Conservation (phyloP, 2,797 vertebrate genomes). For the Myiotriccus ornatus region DNA sequence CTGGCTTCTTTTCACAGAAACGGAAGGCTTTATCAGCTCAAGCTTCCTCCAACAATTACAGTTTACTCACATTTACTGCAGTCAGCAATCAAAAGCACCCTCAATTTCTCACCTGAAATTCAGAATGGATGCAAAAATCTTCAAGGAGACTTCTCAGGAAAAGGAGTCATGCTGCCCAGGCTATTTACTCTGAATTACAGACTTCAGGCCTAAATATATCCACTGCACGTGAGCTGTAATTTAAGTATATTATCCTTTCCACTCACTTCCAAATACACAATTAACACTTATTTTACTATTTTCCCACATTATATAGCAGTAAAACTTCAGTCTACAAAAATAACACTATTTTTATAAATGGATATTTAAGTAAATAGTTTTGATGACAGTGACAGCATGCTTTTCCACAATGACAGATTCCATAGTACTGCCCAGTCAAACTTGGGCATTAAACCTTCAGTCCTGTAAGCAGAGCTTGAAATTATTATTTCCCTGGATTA, state of each 20-base stretch:
- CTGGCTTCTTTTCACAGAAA: neutral
- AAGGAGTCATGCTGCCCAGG: neutral
- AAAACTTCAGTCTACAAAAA: neutral
- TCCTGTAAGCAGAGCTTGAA: neutral
- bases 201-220: neutral
- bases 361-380: neutral
- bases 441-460: neutral
- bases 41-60: neutral
- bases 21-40: neutral
- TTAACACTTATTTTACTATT: neutral
- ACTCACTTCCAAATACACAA: neutral
- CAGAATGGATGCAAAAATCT: neutral
- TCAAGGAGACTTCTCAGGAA: neutral
- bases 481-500: neutral
- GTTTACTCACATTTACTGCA: rapidly evolving
- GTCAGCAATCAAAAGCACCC: neutral
- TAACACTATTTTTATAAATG: neutral
- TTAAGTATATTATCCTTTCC: neutral
- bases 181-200: neutral
- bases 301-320: neutral
- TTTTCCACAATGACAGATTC: neutral
- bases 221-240: neutral
- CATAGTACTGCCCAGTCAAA: neutral
- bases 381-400: neutral
- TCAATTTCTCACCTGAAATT: neutral